Evolutionary conservation across 2,797 vertebrate species (phyloP).

Genomic region (Xenops minutus): DNA sequence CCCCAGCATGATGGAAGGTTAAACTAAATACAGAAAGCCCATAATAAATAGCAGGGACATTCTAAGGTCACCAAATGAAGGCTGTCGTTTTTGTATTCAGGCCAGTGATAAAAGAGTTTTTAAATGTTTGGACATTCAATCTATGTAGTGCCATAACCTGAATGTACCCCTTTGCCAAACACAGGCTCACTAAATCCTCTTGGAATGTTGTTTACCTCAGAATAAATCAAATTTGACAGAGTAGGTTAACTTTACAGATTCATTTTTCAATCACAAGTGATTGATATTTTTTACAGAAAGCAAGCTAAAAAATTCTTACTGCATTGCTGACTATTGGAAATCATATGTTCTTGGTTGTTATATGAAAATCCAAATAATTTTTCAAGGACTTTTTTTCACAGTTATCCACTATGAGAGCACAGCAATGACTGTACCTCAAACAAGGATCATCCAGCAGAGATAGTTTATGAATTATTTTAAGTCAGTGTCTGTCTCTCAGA

Average conservation of each 20-base stretch:
- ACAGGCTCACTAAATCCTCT: conserved; percentile 79
- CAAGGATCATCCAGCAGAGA: conserved; percentile 27
- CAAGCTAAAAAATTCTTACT: conserved; percentile 75
- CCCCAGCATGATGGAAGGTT: conserved; percentile 72
- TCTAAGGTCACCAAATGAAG: conserved; percentile 77
- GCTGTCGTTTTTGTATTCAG: conserved; percentile 78
- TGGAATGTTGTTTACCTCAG: conserved; percentile 81
- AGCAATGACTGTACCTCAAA: conserved; percentile 10
- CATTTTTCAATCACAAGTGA: conserved; percentile 78
- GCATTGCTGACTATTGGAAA: conserved; percentile 63
- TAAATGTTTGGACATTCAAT: conserved; percentile 81
- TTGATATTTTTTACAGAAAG: conserved; percentile 78
- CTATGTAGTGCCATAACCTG: conserved; percentile 75
- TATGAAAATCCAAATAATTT: conserved; percentile 70
- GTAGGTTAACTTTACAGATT: conserved; percentile 79
- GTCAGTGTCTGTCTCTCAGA: conserved; percentile 11
- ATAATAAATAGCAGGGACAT: conserved; percentile 77
- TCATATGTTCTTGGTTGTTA: conserved; percentile 72
- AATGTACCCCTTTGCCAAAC: conserved; percentile 79
- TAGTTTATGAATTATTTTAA: conserved; percentile 64
- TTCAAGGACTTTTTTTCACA: conserved; percentile 64
- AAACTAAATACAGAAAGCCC: conserved; percentile 72
- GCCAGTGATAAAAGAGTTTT: conserved; percentile 76
- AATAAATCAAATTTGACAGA: conserved; percentile 81
- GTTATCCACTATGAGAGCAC: conserved; percentile 13